Conservation (phyloP, 92 coral and sea anemone species). For the Palythoa grandiflora region DNA sequence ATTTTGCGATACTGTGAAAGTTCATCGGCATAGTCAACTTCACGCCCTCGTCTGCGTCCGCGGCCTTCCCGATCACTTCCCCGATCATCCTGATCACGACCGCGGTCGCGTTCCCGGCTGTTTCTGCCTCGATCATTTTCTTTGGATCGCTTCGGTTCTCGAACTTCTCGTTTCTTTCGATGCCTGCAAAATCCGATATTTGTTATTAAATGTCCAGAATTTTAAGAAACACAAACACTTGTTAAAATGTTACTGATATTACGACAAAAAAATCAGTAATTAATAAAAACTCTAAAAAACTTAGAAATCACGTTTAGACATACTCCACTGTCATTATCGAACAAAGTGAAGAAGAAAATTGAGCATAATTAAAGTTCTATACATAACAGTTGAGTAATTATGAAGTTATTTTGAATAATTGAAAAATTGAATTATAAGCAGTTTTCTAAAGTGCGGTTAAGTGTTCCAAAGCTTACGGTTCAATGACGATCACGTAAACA, state of each 20-base stretch:
- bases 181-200: background rate
- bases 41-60: slow-evolving; percentile 42
- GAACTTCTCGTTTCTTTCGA: slow-evolving; percentile 32
- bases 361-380: too few relatives aligned
- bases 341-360: too few relatives aligned
- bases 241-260: background rate
- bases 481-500: too few relatives aligned
- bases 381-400: too few relatives aligned
- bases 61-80: slow-evolving; percentile 43
- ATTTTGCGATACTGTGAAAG: slow-evolving; percentile 82
- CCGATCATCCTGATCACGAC: slow-evolving; percentile 21
- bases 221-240: background rate
- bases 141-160: slow-evolving; percentile 21
- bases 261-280: background rate
- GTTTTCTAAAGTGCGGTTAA: too few relatives aligned
- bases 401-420: too few relatives aligned
- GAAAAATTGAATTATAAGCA: too few relatives aligned
- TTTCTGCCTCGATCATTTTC: slow-evolving; percentile 8
- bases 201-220: background rate
- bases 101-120: slow-evolving; percentile 22
- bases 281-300: too few relatives aligned
- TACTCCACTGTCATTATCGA: too few relatives aligned
- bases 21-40: slow-evolving; percentile 82
- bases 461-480: too few relatives aligned
- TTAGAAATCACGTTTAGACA: too few relatives aligned